phyloP scores from a whole-genome alignment of 2,888 invertebrate species.

The Lottia scabra region DNA sequence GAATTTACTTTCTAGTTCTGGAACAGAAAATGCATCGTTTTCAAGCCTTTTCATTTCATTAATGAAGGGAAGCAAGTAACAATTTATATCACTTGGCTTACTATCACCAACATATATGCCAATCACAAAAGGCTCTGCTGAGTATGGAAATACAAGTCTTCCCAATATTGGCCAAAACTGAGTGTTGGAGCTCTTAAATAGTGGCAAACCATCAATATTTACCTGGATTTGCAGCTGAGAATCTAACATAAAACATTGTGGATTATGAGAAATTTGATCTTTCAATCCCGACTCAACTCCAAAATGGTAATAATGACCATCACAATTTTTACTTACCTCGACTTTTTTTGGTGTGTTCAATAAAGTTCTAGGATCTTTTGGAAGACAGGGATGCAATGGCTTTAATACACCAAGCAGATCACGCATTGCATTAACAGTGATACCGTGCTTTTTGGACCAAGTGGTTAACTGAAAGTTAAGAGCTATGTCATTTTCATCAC shows the following conservation, averaged over 20 bases:
- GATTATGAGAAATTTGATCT: background rate
- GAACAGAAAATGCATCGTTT: conserved; percentile 22
- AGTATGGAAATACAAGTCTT: background rate
- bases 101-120: too few species aligned
- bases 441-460: too few species aligned
- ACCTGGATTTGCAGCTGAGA: conserved; percentile 7
- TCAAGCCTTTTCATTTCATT: conserved; percentile 31
- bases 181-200: conserved; percentile 23
- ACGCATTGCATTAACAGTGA: background rate
- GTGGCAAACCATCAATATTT: conserved; percentile 26
- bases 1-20: conserved; percentile 29
- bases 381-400: conserved; percentile 13
- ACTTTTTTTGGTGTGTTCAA: too few species aligned
- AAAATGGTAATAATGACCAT: conserved; percentile 27
- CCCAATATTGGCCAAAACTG: conserved; percentile 29
- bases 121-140: conserved; percentile 12
- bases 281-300: conserved; percentile 20
- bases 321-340: conserved; percentile 12
- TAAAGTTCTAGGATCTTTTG: conserved; percentile 28
- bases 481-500: too few species aligned
- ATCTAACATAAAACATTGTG: background rate
- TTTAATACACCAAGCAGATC: conserved; percentile 12
- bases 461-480: too few species aligned
- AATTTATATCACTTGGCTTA: too few species aligned
- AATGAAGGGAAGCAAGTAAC: conserved; percentile 31